Conservation (phyloP, 1,140 invertebrate species). For the Dryas iulia region DNA sequence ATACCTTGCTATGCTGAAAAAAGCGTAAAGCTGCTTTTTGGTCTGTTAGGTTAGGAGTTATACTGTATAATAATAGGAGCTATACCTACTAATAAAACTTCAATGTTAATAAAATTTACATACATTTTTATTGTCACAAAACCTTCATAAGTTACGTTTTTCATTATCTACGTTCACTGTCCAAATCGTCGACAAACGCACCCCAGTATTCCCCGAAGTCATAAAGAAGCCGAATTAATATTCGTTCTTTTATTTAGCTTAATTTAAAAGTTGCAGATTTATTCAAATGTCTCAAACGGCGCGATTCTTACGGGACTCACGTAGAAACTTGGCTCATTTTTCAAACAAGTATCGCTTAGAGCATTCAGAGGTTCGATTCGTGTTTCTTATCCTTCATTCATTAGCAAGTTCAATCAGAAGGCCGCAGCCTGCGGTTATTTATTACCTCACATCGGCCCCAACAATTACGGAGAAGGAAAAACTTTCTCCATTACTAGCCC, state of each 20-base stretch:
- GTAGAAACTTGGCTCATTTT: slow-evolving; percentile 47
- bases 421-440: slow-evolving; percentile 70
- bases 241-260: slow-evolving; percentile 22
- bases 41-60: no score
- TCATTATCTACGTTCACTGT: background rate
- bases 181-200: background rate
- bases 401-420: slow-evolving; percentile 78
- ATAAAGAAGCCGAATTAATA: slow-evolving; percentile 19
- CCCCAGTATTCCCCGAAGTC: background rate
- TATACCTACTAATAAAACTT: no score
- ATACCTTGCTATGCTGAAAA: no score
- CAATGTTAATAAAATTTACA: no score
- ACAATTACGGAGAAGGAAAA: slow-evolving; percentile 76
- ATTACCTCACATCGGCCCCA: slow-evolving; percentile 72
- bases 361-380: slow-evolving; percentile 58
- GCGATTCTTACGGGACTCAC: slow-evolving; percentile 8
- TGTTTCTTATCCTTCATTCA: slow-evolving; percentile 77
- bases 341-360: slow-evolving; percentile 40
- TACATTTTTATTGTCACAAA: background rate
- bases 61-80: no score
- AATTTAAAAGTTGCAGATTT: slow-evolving; percentile 31
- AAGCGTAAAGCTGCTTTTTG: no score
- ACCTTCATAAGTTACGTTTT: background rate
- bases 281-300: slow-evolving; percentile 19
- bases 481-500: slow-evolving; percentile 74